Percentiles rank a stretch among this genome's conserved stretches.
Evolutionary conservation across 1,140 invertebrate genomes (phyloP).

Genomic region (Adoxophyes honmai): DNA sequence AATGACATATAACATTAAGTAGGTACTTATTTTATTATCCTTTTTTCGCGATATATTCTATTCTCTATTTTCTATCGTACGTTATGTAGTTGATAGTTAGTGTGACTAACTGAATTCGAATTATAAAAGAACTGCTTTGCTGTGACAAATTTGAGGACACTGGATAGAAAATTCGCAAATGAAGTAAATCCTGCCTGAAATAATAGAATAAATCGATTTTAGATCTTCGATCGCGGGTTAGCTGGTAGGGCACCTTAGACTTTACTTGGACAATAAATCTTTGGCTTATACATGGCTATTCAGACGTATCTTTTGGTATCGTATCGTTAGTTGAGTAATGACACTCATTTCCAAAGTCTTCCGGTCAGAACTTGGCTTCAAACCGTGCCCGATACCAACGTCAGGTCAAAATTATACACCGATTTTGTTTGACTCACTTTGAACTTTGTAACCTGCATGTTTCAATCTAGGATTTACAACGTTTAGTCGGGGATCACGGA

Average conservation of each 20-base stretch:
- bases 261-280: constrained; percentile 72
- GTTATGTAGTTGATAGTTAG: constrained; percentile 1
- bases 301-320: not conserved
- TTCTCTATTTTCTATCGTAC: constrained; percentile 9
- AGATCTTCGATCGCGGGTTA: constrained; percentile 45
- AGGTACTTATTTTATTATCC: not conserved
- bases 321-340: constrained; percentile 6
- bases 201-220: not conserved
- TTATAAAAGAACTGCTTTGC: not conserved
- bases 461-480: constrained; percentile 31
- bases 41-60: not conserved
- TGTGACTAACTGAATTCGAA: constrained; percentile 5
- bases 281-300: constrained; percentile 49
- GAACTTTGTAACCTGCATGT: constrained; percentile 15
- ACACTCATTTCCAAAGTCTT: constrained; percentile 18
- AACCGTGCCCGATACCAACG: not conserved
- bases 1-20: not conserved
- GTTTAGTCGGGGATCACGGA: constrained; percentile 24
- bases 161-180: not conserved
- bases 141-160: not conserved
- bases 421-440: not conserved
- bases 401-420: not conserved
- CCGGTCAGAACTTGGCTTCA: constrained; percentile 20
- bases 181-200: not conserved
- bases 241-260: constrained; percentile 66